phyloP scores from a whole-genome alignment of 2,113 vertebrate species.

The Campylomormyrus numenius region DNA sequence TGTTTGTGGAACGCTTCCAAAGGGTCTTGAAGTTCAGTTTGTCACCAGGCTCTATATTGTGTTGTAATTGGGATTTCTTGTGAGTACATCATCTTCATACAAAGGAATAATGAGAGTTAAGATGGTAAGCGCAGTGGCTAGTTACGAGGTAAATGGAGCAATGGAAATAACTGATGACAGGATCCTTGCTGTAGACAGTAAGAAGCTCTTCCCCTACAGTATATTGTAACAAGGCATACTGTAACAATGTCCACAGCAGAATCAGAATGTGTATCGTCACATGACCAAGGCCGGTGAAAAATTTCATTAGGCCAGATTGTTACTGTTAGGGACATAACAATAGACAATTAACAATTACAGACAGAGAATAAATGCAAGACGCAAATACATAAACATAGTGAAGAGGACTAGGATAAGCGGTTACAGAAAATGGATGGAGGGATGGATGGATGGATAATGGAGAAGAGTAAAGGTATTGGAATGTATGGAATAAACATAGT shows the following conservation, averaged over 20 bases:
- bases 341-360: neutral
- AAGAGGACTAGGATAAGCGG: too few relatives aligned
- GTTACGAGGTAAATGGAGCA: neutral
- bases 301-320: neutral
- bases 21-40: neutral
- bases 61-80: constrained; percentile 7
- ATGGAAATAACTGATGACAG: neutral
- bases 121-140: neutral
- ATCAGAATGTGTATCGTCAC: neutral
- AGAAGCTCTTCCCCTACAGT: neutral
- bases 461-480: neutral
- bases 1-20: neutral
- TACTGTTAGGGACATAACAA: neutral
- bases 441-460: neutral
- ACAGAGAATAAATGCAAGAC: neutral
- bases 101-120: neutral
- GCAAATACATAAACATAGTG: too few relatives aligned
- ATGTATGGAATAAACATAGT: neutral
- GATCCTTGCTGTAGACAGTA: neutral
- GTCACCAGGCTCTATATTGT: neutral
- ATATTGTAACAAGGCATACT: neutral
- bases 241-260: neutral
- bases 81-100: neutral
- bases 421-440: too few relatives aligned
- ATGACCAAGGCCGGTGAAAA: neutral